Percentiles rank a stretch among this genome's conserved stretches.
phyloP scores from a whole-genome alignment of 2,888 invertebrate genomes.

The Glaucopsyche alexis region DNA sequence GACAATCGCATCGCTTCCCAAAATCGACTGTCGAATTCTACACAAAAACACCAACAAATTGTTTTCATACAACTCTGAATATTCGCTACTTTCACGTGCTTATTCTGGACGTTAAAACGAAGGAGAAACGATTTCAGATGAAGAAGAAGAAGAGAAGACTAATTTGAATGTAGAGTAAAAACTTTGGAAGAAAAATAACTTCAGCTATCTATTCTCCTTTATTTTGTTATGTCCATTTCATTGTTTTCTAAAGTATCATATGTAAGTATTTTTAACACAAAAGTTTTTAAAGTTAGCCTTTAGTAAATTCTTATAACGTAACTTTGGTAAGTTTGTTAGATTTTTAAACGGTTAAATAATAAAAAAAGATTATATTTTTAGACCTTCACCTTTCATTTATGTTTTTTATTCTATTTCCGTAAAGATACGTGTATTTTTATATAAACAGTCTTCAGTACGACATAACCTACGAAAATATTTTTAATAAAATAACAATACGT shows the following conservation, averaged over 20 bases:
- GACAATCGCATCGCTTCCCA: conserved; percentile 43
- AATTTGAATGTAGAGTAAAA: background rate
- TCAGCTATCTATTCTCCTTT: background rate
- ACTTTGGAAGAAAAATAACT: background rate
- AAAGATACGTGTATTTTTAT: background rate
- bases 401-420: background rate
- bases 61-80: conserved; percentile 26
- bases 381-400: too few species aligned
- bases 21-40: conserved; percentile 44
- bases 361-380: background rate
- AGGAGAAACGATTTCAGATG: background rate
- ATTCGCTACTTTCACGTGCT: background rate
- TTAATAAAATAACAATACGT: too few species aligned
- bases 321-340: background rate
- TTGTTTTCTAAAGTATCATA: too few species aligned
- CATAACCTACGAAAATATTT: too few species aligned
- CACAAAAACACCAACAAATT: conserved; percentile 45
- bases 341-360: too few species aligned
- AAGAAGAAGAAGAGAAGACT: background rate
- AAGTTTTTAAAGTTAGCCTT: background rate
- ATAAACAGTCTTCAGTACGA: too few species aligned
- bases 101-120: conserved; percentile 3
- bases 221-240: background rate
- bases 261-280: background rate
- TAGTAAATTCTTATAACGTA: background rate